Percentiles rank a stretch among this genome's conserved stretches.
Evolutionary conservation across 2,888 invertebrate species (phyloP).

Genomic region (Idaea aversata): DNA sequence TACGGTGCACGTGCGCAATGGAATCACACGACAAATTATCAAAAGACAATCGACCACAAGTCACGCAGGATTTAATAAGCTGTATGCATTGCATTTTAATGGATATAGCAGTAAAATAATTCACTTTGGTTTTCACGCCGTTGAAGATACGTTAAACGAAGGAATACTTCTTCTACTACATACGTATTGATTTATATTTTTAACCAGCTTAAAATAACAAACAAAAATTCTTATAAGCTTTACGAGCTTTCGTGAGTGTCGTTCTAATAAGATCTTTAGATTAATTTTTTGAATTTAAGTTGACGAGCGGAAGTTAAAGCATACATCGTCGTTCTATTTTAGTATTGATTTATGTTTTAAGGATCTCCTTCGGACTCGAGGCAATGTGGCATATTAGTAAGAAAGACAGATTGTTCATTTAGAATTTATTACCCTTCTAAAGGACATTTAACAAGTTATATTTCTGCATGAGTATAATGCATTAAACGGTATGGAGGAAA

Average conservation of each 20-base stretch:
- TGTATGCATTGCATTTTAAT: constrained; percentile 65
- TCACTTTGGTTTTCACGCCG: not conserved
- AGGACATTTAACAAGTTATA: constrained; percentile 18
- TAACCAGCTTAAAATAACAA: not conserved
- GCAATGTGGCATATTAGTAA: constrained; percentile 65
- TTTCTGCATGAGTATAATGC: constrained; percentile 6
- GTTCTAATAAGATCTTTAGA: not conserved
- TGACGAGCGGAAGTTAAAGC: constrained; percentile 64
- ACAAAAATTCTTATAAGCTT: not conserved
- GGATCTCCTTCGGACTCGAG: constrained; percentile 55
- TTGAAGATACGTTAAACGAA: not conserved
- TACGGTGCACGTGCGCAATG: constrained; percentile 60
- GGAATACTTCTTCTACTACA: not conserved
- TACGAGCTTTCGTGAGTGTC: not conserved
- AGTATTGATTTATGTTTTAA: constrained; percentile 67
- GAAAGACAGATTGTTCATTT: constrained; percentile 56
- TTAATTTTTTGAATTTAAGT: constrained; percentile 50
- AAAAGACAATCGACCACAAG: constrained; percentile 62
- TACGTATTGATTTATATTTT: not conserved
- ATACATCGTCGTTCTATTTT: constrained; percentile 66
- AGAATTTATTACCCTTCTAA: constrained; percentile 59
- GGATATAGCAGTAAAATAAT: constrained; percentile 32
- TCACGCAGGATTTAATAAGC: constrained; percentile 63
- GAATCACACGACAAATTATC: constrained; percentile 65
- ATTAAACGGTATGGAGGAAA: constrained; percentile 7